These are phyloP conservation scores for Scomber japonicus DNA, from an alignment of 2,113 vertebrate genomes.

Conservation along the genomic window DNA sequence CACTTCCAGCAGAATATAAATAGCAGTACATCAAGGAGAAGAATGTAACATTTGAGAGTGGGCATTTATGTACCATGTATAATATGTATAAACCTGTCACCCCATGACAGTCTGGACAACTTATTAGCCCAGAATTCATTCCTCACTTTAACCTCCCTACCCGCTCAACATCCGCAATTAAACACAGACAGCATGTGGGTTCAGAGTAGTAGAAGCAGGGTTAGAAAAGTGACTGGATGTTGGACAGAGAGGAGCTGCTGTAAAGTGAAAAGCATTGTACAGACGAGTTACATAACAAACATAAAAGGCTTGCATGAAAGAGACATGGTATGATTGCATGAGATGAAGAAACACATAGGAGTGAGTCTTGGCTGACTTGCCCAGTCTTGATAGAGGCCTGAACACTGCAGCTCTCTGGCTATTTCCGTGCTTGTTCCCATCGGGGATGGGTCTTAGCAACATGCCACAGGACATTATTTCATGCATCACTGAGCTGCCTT, in stretches of 20 bases:
- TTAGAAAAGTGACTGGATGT: background rate
- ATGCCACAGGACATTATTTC: conserved; percentile 89
- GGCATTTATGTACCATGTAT: conserved; percentile 27
- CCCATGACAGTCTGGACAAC: conserved; percentile 12
- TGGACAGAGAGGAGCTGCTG: conserved; percentile 1
- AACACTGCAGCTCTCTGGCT: conserved; percentile 59
- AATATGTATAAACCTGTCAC: conserved; percentile 34
- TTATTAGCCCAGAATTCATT: conserved; percentile 12
- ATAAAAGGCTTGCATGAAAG: conserved; percentile 39
- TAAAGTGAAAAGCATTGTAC: conserved; percentile 26
- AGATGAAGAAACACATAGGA: conserved; percentile 35
- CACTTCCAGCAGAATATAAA: conserved; percentile 23
- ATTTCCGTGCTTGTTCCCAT: conserved; percentile 79
- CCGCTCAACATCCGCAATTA: conserved; percentile 39
- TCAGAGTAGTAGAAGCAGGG: background rate
- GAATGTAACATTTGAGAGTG: conserved; percentile 26
- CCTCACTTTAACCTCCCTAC: conserved; percentile 29
- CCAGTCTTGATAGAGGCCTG: conserved; percentile 36
- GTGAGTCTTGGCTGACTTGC: conserved; percentile 24
- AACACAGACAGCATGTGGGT: conserved; percentile 35
- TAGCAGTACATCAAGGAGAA: conserved; percentile 24
- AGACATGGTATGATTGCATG: conserved; percentile 30
- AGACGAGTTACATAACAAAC: conserved; percentile 26
- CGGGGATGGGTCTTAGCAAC: conserved; percentile 84
- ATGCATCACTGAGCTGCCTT: conserved; percentile 89